These are phyloP conservation scores for Ondatra zibethicus DNA, from an alignment of 2,113 vertebrate species.

Conservation along the genomic window DNA sequence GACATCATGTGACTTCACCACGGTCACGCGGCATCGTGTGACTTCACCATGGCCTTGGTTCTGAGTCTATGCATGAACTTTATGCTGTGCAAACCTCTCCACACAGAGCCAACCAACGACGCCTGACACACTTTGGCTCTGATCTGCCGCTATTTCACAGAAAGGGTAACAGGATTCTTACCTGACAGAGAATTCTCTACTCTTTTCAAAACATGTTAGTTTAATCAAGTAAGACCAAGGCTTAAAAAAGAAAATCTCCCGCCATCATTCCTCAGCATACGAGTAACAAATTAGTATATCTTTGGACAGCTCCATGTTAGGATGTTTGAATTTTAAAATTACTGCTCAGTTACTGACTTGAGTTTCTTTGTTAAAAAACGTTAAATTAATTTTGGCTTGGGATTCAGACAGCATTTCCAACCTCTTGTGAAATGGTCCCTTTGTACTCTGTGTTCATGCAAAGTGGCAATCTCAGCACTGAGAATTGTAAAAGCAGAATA, in stretches of 20 bases:
- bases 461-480: background rate
- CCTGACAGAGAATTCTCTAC: background rate
- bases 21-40: background rate
- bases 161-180: background rate
- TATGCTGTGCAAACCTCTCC: background rate
- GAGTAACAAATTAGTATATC: background rate
- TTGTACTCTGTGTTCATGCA: background rate
- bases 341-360: background rate
- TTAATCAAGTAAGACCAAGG: background rate
- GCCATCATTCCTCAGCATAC: background rate
- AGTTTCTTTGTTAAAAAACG: background rate
- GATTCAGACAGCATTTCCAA: background rate
- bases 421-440: background rate
- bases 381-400: background rate
- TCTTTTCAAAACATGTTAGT: background rate
- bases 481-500: background rate
- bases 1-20: background rate
- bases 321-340: background rate
- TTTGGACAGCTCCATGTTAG: background rate
- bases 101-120: background rate
- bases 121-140: too few species aligned
- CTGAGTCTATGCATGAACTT: background rate
- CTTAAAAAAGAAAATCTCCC: background rate
- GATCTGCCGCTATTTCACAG: background rate
- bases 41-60: background rate